These are phyloP conservation scores for Channa maculata DNA, from an alignment of 2,113 vertebrate species.

Conservation along the genomic window DNA sequence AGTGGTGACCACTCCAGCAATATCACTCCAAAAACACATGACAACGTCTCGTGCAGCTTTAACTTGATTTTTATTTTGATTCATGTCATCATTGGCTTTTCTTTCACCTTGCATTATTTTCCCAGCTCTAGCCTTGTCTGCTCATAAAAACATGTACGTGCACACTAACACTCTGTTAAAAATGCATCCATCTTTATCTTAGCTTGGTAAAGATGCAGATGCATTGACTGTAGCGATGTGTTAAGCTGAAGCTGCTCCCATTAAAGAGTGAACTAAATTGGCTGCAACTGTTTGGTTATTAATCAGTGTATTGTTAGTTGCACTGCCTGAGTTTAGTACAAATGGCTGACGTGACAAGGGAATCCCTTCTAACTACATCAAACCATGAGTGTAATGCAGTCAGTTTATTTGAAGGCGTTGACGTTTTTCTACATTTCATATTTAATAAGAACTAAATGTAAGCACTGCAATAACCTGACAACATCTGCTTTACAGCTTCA, in stretches of 20 bases:
- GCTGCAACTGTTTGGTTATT: background rate
- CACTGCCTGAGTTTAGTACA: background rate
- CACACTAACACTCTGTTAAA: background rate
- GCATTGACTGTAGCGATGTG: too few species aligned
- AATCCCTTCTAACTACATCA: background rate
- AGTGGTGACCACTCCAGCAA: too few species aligned
- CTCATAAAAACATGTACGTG: background rate
- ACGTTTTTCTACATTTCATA: too few species aligned
- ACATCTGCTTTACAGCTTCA: constrained; percentile 81
- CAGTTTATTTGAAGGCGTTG: too few species aligned
- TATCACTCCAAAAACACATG: too few species aligned
- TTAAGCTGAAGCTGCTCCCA: background rate
- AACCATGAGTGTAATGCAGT: background rate
- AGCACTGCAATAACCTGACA: background rate
- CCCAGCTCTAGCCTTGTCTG: background rate
- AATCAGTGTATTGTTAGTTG: background rate
- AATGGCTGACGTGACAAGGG: background rate
- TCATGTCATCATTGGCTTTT: background rate
- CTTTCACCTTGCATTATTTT: background rate
- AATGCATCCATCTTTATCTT: background rate
- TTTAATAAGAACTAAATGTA: too few species aligned
- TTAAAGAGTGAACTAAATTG: background rate
- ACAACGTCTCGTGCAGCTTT: constrained; percentile 7
- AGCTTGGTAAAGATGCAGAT: background rate
- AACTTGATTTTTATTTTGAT: background rate